A percentile compares a stretch with the other conserved stretches of the same genome.
Evolutionary conservation across 2,797 vertebrate species (phyloP).

Genomic region (Chiroxiphia lanceolata): DNA sequence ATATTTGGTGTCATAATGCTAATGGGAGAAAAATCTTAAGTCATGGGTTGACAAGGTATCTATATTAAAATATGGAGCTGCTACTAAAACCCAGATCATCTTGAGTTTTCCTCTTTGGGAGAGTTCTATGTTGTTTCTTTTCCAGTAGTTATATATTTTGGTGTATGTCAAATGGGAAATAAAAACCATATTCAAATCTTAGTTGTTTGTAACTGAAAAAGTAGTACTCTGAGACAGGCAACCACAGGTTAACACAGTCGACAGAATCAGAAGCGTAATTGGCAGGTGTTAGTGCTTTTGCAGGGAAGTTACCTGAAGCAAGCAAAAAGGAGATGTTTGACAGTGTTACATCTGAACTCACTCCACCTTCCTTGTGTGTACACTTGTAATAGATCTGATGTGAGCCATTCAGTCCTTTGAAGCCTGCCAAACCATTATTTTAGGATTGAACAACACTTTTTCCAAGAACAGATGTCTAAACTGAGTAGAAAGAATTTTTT

Average conservation of each 20-base stretch:
- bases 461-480: not conserved
- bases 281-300: not conserved
- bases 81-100: not conserved
- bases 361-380: not conserved
- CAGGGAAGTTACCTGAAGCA: not conserved
- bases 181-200: not conserved
- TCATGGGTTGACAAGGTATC: not conserved
- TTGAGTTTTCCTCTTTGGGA: not conserved
- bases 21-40: not conserved
- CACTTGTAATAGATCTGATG: not conserved
- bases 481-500: not conserved
- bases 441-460: not conserved
- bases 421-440: not conserved
- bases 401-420: not conserved
- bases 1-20: not conserved
- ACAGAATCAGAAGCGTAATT: not conserved
- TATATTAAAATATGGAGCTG: not conserved
- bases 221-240: not conserved
- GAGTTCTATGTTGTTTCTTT: not conserved
- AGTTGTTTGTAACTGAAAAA: not conserved
- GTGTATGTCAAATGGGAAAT: not conserved
- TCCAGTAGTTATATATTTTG: not conserved
- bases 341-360: not conserved
- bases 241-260: not conserved
- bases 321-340: not conserved